A percentile compares a stretch with the other conserved stretches of the same genome.
These are phyloP conservation scores for Trialeurodes vaporariorum DNA, from an alignment of 1,140 invertebrate species.

Conservation along the genomic window DNA sequence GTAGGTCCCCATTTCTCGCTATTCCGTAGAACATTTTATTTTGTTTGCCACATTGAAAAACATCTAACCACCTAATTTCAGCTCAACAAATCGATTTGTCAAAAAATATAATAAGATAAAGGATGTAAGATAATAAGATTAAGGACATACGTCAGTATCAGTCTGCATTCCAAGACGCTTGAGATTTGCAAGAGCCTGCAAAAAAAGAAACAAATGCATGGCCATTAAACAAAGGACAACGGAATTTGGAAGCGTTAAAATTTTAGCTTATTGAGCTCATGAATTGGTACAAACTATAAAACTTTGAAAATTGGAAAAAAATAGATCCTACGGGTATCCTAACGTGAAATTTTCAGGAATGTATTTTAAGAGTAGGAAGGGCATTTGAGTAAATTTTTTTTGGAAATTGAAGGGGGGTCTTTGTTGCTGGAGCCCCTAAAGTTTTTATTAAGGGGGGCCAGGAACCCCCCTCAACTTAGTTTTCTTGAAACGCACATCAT, in stretches of 20 bases:
- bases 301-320: not conserved
- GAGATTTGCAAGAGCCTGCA: slow-evolving; percentile 9
- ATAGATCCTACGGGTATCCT: not conserved
- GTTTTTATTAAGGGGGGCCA: too few species aligned
- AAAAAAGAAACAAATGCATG: slow-evolving; percentile 4
- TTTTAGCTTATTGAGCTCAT: not conserved
- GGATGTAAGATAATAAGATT: not conserved
- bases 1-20: too few species aligned
- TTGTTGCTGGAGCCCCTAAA: too few species aligned
- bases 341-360: not conserved
- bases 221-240: not conserved
- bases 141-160: slow-evolving; percentile 10
- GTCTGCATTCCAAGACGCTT: slow-evolving; percentile 12
- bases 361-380: not conserved
- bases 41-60: too few species aligned
- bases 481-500: too few species aligned
- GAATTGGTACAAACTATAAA: not conserved
- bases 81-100: too few species aligned
- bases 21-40: too few species aligned
- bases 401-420: too few species aligned
- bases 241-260: not conserved
- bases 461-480: too few species aligned
- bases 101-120: too few species aligned
- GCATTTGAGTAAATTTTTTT: not conserved
- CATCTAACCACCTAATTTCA: too few species aligned